phyloP scores from a whole-genome alignment of 2,113 vertebrate species.

The Cyprinodon variegatus region DNA sequence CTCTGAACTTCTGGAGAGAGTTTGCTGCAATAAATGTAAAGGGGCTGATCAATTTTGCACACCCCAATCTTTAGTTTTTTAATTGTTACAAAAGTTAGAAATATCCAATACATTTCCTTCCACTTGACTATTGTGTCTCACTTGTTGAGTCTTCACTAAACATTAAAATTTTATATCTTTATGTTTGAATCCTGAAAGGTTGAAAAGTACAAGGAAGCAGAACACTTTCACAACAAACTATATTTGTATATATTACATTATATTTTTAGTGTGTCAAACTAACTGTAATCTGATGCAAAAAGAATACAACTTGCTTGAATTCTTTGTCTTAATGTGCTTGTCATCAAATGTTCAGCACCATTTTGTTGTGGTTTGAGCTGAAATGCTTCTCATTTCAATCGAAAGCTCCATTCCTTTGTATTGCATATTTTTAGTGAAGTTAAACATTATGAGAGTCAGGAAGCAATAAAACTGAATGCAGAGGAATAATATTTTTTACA shows the following conservation, averaged over 20 bases:
- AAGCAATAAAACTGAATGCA: constrained; percentile 4
- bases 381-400: not conserved
- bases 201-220: too few species aligned
- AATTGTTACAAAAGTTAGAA: too few species aligned
- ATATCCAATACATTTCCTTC: too few species aligned
- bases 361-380: not conserved
- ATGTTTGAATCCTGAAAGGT: too few species aligned
- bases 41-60: too few species aligned
- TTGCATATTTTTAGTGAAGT: not conserved
- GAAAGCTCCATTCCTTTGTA: not conserved
- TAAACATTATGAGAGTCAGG: not conserved
- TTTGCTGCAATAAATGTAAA: too few species aligned
- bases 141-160: too few species aligned
- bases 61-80: too few species aligned
- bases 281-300: not conserved
- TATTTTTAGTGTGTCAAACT: not conserved
- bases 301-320: not conserved
- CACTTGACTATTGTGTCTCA: too few species aligned
- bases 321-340: not conserved
- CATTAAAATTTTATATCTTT: too few species aligned
- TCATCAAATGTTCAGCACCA: not conserved
- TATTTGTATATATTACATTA: not conserved
- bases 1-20: too few species aligned
- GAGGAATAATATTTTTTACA: constrained; percentile 10
- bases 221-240: not conserved